These are phyloP conservation scores for Dinocampus coccinellae DNA, from an alignment of 2,888 invertebrate genomes.

Conservation along the genomic window DNA sequence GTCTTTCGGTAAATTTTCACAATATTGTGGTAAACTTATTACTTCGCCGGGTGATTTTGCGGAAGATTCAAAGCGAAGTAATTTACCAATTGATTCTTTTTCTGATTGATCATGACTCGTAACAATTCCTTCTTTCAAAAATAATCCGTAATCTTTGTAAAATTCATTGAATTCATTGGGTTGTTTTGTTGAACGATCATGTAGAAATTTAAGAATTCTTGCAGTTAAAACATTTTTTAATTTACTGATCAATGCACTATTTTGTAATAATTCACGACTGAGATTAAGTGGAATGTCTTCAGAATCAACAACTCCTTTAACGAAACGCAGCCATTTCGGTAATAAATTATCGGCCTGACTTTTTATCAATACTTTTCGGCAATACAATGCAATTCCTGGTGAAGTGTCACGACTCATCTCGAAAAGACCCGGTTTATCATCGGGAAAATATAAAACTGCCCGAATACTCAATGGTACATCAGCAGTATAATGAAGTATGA, in stretches of 20 bases:
- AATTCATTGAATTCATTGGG: conserved; percentile 85
- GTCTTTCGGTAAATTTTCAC: conserved; percentile 80
- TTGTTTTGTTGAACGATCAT: conserved; percentile 88
- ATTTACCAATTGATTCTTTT: conserved; percentile 91
- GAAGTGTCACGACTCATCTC: conserved; percentile 90
- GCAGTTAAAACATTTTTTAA: conserved; percentile 86
- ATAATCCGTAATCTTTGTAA: conserved; percentile 92
- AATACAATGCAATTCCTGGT: conserved; percentile 90
- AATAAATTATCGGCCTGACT: conserved; percentile 90
- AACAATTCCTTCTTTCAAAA: conserved; percentile 96
- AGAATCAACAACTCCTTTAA: conserved; percentile 98
- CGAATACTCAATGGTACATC: conserved; percentile 93
- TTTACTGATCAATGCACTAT: conserved; percentile 90
- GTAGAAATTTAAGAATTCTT: conserved; percentile 85
- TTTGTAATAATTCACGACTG: conserved; percentile 94
- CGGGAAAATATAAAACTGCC: conserved; percentile 93
- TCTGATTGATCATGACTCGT: conserved; percentile 83
- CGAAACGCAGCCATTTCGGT: conserved; percentile 95
- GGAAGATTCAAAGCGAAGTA: conserved; percentile 94
- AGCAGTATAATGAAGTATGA: conserved; percentile 91
- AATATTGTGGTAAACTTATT: conserved; percentile 87
- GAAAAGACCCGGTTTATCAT: conserved; percentile 91
- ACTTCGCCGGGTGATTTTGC: conserved; percentile 78
- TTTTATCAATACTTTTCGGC: conserved; percentile 93
- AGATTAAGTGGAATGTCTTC: conserved; percentile 98